phyloP scores from a whole-genome alignment of 2,113 vertebrate genomes.

The Tretioscincus oriximinensis region DNA sequence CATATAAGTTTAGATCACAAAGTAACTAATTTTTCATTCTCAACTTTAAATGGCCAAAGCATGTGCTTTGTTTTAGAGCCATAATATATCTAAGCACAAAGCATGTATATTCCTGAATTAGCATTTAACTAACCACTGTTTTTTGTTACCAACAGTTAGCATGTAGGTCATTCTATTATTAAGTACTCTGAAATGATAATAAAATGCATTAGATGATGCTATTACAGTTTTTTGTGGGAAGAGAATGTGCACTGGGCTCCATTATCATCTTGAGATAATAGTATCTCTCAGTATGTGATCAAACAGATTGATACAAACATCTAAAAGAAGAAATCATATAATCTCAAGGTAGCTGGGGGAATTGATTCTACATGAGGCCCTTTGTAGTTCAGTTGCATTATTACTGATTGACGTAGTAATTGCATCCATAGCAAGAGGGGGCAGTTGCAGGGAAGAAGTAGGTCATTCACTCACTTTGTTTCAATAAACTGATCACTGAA shows the following conservation, averaged over 20 bases:
- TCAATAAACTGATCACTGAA: constrained; percentile 29
- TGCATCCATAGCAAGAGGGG: constrained; percentile 53
- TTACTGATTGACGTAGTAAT: constrained; percentile 61
- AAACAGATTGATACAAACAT: neutral
- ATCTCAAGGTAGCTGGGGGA: constrained; percentile 1
- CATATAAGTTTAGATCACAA: neutral
- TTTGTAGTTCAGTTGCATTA: constrained; percentile 52
- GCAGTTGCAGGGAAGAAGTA: constrained; percentile 54
- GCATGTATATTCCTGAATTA: neutral
- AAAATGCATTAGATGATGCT: neutral
- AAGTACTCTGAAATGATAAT: neutral
- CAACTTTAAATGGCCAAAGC: neutral
- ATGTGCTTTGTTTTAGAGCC: neutral
- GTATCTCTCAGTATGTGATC: neutral
- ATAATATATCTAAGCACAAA: neutral
- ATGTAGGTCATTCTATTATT: neutral
- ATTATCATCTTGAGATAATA: fast-evolving
- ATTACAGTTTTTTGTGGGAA: neutral
- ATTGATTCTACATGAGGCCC: constrained; percentile 43
- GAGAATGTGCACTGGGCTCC: fast-evolving
- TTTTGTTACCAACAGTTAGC: neutral
- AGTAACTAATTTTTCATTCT: neutral
- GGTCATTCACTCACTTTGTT: constrained; percentile 56
- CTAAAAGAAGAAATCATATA: neutral
- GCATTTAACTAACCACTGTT: neutral